Conservation (phyloP, 2,888 invertebrate genomes). For the Parasteatoda lunata region DNA sequence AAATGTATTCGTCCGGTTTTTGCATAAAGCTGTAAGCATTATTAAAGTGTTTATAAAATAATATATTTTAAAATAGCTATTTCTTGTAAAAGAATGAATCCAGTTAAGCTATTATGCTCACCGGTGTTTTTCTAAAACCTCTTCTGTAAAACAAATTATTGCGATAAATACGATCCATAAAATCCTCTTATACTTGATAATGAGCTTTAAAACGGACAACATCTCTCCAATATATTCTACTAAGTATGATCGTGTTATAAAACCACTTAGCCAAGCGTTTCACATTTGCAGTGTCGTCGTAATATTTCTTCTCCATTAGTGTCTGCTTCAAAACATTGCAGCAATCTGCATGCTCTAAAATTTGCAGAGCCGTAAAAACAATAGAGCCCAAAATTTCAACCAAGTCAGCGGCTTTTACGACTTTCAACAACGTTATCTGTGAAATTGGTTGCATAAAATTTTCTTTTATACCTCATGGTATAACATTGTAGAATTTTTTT, state of each 20-base stretch:
- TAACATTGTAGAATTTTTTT: not conserved
- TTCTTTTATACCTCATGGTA: slow-evolving; percentile 33
- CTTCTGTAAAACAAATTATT: not conserved
- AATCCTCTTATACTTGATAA: slow-evolving; percentile 15
- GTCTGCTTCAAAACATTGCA: not conserved
- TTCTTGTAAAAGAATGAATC: too few species aligned
- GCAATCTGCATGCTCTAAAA: slow-evolving; percentile 48
- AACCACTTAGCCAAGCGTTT: slow-evolving; percentile 27
- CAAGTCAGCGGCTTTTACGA: slow-evolving; percentile 53
- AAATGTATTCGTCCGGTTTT: too few species aligned
- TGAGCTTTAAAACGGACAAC: slow-evolving; percentile 27
- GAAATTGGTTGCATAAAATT: slow-evolving; percentile 55
- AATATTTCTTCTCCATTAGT: slow-evolving; percentile 51
- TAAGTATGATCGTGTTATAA: slow-evolving; percentile 34
- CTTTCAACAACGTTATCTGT: slow-evolving; percentile 54
- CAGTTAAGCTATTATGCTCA: too few species aligned
- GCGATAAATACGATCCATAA: not conserved
- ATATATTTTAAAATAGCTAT: too few species aligned
- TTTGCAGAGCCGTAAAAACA: slow-evolving; percentile 39
- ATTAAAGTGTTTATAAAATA: too few species aligned
- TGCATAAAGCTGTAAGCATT: too few species aligned
- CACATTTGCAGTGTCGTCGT: slow-evolving; percentile 14
- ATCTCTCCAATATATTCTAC: slow-evolving; percentile 16
- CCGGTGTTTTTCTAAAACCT: not conserved
- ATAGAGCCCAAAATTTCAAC: slow-evolving; percentile 33